Conservation (phyloP, 2,113 vertebrate genomes). For the Gavia stellata region DNA sequence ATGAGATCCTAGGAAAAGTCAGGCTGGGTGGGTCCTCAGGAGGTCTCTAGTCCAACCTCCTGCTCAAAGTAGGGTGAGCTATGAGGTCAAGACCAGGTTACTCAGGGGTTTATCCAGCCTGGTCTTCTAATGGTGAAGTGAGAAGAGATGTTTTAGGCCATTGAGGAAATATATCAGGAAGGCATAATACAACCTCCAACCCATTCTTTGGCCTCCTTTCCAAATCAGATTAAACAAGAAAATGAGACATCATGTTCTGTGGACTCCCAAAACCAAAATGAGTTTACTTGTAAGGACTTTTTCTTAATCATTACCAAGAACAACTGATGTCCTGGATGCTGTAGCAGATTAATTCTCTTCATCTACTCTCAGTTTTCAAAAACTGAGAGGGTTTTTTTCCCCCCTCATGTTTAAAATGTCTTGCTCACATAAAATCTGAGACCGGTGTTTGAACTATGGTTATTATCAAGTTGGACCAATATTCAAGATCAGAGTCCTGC, state of each 20-base stretch:
- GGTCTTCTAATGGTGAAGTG: not conserved
- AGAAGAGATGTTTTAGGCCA: not conserved
- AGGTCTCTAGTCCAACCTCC: not conserved
- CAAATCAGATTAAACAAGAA: not conserved
- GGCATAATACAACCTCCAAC: not conserved
- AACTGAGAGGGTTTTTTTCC: not conserved
- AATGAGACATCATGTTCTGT: not conserved
- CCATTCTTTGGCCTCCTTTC: not conserved
- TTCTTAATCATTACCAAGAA: not conserved
- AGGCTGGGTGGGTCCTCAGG: not conserved
- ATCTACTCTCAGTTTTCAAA: not conserved
- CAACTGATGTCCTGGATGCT: not conserved
- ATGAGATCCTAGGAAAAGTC: not conserved
- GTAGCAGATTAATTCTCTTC: not conserved
- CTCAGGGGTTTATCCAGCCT: not conserved
- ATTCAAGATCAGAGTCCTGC: not conserved
- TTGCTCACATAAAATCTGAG: not conserved
- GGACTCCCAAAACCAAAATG: not conserved
- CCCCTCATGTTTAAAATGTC: not conserved
- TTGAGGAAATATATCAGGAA: not conserved
- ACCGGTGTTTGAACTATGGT: not conserved
- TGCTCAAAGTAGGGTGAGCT: not conserved
- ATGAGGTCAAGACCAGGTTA: not conserved
- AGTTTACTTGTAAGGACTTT: not conserved
- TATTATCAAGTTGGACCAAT: not conserved